These are phyloP conservation scores for Nomada ferruginata DNA, from an alignment of 2,888 invertebrate genomes.

Conservation along the genomic window DNA sequence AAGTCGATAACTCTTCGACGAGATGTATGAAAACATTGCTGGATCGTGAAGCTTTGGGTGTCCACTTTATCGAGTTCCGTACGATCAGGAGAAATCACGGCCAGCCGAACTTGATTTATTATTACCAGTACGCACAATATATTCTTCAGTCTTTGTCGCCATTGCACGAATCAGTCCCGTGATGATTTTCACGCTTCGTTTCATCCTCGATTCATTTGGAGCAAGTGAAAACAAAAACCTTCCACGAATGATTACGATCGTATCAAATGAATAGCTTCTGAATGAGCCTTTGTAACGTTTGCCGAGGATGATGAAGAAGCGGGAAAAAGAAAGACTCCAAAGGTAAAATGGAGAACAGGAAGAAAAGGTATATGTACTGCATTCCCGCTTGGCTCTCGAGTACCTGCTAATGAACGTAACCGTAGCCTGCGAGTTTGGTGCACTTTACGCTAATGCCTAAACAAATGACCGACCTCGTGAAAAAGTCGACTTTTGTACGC, in stretches of 20 bases:
- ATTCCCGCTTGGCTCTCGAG: slow-evolving; percentile 53
- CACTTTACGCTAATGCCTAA: slow-evolving; percentile 59
- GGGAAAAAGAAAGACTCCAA: slow-evolving; percentile 9
- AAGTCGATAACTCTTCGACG: slow-evolving; percentile 47
- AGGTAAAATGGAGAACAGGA: slow-evolving; percentile 17
- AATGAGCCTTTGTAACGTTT: neutral
- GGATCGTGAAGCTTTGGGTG: neutral
- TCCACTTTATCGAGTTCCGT: slow-evolving; percentile 38
- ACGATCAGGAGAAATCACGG: slow-evolving; percentile 13
- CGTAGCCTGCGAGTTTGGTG: slow-evolving; percentile 35
- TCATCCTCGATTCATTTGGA: slow-evolving; percentile 24
- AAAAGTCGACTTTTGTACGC: slow-evolving; percentile 46
- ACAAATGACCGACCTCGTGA: slow-evolving; percentile 57
- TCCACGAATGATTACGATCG: neutral
- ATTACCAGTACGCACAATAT: slow-evolving; percentile 36
- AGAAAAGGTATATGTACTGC: slow-evolving; percentile 27
- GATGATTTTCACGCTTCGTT: slow-evolving; percentile 61
- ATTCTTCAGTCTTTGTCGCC: slow-evolving; percentile 27
- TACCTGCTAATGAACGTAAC: slow-evolving; percentile 64
- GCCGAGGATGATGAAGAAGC: neutral
- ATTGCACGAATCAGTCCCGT: slow-evolving; percentile 40
- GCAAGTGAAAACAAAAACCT: slow-evolving; percentile 21
- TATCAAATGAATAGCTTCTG: neutral
- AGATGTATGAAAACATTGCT: slow-evolving; percentile 46
- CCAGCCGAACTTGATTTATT: slow-evolving; percentile 21